A percentile compares a stretch with the other conserved stretches of the same genome.
Conservation (phyloP, 1,140 invertebrate species). For the Ooceraea biroi region DNA sequence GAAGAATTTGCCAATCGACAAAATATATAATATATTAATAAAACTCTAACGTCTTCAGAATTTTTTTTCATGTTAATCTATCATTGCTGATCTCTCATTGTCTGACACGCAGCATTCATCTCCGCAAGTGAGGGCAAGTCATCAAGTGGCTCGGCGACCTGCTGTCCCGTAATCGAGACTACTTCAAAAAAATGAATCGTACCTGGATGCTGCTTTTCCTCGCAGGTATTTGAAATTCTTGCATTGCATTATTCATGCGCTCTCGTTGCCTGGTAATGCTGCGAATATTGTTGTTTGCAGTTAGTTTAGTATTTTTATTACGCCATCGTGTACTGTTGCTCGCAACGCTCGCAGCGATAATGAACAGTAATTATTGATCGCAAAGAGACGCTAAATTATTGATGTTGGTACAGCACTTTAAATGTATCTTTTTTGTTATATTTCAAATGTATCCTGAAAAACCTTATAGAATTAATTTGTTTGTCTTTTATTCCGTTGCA, state of each 20-base stretch:
- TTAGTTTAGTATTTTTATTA: not conserved
- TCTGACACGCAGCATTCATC: not conserved
- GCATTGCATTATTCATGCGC: not conserved
- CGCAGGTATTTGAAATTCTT: conserved; percentile 62
- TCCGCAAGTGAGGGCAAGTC: not conserved
- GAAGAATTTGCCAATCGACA: too few species aligned
- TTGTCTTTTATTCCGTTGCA: not conserved
- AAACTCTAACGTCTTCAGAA: not conserved
- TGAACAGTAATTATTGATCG: not conserved
- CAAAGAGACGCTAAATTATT: conserved; percentile 2
- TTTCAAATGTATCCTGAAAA: not conserved
- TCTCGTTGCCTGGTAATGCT: not conserved
- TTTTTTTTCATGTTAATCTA: not conserved
- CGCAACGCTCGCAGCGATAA: not conserved
- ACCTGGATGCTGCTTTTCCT: conserved; percentile 68
- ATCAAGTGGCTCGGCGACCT: not conserved
- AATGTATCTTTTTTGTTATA: not conserved
- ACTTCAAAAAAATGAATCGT: conserved; percentile 66
- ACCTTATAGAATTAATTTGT: not conserved
- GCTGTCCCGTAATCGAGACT: not conserved
- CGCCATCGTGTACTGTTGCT: not conserved
- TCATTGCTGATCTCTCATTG: conserved; percentile 19
- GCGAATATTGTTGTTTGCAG: not conserved
- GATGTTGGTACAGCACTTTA: not conserved
- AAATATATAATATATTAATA: not conserved